phyloP scores from a whole-genome alignment of 2,888 invertebrate species.

The Hypselothyrea guttata region DNA sequence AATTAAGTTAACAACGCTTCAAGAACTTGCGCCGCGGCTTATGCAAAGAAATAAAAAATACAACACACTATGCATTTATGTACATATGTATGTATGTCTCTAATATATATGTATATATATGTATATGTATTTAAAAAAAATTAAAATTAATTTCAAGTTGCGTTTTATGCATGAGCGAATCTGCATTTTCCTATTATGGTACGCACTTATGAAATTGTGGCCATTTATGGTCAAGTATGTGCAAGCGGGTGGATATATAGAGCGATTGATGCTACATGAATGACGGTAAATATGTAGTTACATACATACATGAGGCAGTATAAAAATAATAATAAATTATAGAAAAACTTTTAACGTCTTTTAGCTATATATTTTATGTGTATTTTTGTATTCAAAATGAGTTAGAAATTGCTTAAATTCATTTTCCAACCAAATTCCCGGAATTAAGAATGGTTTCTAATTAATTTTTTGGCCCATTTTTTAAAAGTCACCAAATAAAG shows the following conservation, averaged over 20 bases:
- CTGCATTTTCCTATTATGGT: not conserved
- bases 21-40: conserved; percentile 66
- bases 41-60: conserved; percentile 41
- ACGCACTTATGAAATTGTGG: not conserved
- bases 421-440: no score
- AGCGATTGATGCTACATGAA: conserved; percentile 35
- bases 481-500: no score
- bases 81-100: not conserved
- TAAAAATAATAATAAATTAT: no score
- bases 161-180: conserved; percentile 44
- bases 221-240: conserved; percentile 9
- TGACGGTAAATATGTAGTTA: not conserved
- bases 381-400: no score
- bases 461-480: no score
- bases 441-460: no score
- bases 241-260: conserved; percentile 31
- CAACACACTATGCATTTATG: not conserved
- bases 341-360: no score
- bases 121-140: conserved; percentile 45
- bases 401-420: no score
- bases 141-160: conserved; percentile 55
- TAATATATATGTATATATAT: no score
- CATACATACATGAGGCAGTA: not conserved
- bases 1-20: conserved; percentile 77
- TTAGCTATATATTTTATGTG: no score